These are phyloP conservation scores for Punctoribates punctum DNA, from an alignment of 2,888 invertebrate genomes.

Conservation along the genomic window DNA sequence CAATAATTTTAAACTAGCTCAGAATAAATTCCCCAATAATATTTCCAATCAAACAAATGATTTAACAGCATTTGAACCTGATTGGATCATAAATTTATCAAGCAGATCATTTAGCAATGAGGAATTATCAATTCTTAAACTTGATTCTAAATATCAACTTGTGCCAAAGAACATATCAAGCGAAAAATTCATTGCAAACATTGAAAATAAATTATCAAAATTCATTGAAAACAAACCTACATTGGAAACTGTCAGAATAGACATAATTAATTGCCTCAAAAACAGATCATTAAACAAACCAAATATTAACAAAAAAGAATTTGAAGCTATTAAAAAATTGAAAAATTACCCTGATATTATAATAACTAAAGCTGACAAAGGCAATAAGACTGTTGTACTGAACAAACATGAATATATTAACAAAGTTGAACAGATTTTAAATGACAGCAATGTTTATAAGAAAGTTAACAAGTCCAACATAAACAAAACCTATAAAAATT, in stretches of 20 bases:
- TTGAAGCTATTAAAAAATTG: not conserved
- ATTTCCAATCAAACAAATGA: too few relatives aligned
- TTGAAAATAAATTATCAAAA: not conserved
- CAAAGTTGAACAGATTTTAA: not conserved
- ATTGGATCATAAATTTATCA: not conserved
- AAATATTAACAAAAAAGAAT: not conserved
- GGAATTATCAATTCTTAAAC: not conserved
- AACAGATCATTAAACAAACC: not conserved
- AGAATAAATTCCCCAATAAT: too few relatives aligned
- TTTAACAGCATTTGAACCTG: too few relatives aligned
- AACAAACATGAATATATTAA: not conserved
- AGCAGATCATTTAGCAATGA: not conserved
- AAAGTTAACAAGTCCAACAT: not conserved
- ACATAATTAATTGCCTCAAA: not conserved
- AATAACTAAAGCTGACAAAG: not conserved
- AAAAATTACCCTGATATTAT: not conserved
- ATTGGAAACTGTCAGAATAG: not conserved
- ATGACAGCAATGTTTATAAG: not conserved
- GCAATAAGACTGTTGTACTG: not conserved
- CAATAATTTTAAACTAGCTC: too few relatives aligned
- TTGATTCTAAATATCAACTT: not conserved
- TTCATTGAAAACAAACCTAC: not conserved
- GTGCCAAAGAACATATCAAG: not conserved
- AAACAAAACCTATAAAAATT: not conserved
- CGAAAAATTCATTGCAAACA: not conserved